Base-by-base conservation (phyloP, 2,797 vertebrate genomes). In the Dermochelys coriacea region DNA sequence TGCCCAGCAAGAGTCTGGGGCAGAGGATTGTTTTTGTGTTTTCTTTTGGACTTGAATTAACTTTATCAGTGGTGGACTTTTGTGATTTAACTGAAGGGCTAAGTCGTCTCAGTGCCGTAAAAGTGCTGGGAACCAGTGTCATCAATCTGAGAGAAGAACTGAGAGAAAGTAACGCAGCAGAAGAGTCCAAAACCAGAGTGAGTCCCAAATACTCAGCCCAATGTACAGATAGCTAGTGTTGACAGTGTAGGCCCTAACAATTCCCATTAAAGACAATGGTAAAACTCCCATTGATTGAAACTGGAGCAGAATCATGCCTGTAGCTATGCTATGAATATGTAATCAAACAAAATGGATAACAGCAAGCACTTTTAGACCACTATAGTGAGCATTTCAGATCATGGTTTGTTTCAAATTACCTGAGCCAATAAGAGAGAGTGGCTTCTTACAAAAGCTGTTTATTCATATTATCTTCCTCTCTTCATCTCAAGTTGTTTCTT, bases 291-390 rank as follows among this genome's bases (percentile, higher is more conserved):
- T 84, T 82, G 81, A 93, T 91, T 16, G 90, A 88, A 86, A 83
- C 19, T 29, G 5, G 75, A 84, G 45, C 4, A 34, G 5, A 91
- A 87, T n/a, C 41, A 84, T 90, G 19, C 16, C 75, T 6, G 82
- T 91, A 80, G 50, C 57, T 85, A 6, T 79, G 21, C 52, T 59
- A 16, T 82, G 80, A 88, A 85, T 89, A 88, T 85, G 81, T 81
- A 87, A 91, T 89, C 59, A 78, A 94, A 71, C 21, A 86, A 93
- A 87, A 5, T 91, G 68, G 49, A 93, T 55, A 68, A 83, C 29
- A 75, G 25, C 29, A 74, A 94, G 79, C 52, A 54, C 8, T 50
- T 83, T 34, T 93, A 19, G 89, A 12, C 14, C 14, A 57, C 16
- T 57, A 27, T 82, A 75, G 54, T 68, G 95, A 79, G 80, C 80